phyloP scores from a whole-genome alignment of 2,113 vertebrate genomes.

The Felis catus region DNA sequence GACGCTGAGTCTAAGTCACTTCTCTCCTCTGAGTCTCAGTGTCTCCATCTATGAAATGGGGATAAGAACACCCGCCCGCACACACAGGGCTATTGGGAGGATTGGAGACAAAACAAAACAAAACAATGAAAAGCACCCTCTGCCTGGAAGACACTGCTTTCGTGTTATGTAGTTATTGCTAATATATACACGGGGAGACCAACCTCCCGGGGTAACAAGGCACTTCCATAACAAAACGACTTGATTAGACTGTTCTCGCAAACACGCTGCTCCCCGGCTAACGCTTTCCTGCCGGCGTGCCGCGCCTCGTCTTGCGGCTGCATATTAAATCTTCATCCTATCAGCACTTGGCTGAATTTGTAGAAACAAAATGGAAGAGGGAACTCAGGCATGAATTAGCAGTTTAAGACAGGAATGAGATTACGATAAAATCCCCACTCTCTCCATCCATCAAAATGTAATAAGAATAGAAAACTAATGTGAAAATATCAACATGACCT shows the following conservation, averaged over 20 bases:
- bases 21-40: conserved; percentile 11
- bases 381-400: conserved; percentile 73
- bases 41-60: neutral
- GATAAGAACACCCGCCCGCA: neutral
- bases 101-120: neutral
- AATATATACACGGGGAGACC: neutral
- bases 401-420: conserved; percentile 67
- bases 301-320: conserved; percentile 51
- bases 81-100: neutral
- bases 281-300: neutral
- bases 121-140: neutral
- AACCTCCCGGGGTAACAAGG: neutral
- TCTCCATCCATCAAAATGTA: conserved; percentile 70
- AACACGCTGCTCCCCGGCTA: neutral
- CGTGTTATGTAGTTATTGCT: neutral
- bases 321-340: conserved; percentile 73
- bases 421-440: conserved; percentile 54
- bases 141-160: neutral
- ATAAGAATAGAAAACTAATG: conserved; percentile 66
- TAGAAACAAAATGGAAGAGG: conserved; percentile 72
- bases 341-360: conserved; percentile 70
- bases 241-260: conserved; percentile 48
- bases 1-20: accelerated
- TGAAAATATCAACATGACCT: conserved; percentile 50
- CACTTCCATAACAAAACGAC: neutral